Evolutionary conservation across 2,797 vertebrate genomes (phyloP).

Genomic region (Pelochelys cantorii): DNA sequence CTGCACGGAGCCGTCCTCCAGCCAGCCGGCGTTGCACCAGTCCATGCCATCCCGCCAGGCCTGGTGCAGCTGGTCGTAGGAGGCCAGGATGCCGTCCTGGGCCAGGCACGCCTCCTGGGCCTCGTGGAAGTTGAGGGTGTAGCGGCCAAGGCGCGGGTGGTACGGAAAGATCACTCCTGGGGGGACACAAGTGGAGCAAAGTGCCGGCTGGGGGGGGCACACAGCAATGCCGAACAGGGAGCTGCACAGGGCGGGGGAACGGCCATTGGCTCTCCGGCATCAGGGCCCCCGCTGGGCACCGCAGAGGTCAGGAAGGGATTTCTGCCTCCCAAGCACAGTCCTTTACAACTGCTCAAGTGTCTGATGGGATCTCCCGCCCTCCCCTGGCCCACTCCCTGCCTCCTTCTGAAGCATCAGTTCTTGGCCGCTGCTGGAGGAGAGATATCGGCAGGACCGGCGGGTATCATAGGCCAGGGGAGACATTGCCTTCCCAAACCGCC

Average conservation of each 20-base stretch:
- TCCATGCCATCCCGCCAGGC: slow-evolving; percentile 95
- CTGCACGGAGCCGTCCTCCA: slow-evolving; percentile 94
- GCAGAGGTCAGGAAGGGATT: not conserved
- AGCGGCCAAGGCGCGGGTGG: slow-evolving; percentile 91
- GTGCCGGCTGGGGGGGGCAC: accelerated
- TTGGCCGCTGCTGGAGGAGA: not conserved
- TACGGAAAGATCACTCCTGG: slow-evolving; percentile 96
- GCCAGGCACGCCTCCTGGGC: slow-evolving; percentile 88
- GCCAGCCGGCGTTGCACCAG: slow-evolving; percentile 98
- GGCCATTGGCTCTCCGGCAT: not conserved
- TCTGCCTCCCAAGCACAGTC: not conserved
- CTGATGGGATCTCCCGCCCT: not conserved
- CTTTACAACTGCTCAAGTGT: not conserved
- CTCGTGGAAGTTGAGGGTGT: slow-evolving; percentile 92
- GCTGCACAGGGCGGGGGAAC: not conserved
- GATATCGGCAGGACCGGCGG: not conserved
- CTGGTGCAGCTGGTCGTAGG: slow-evolving; percentile 90
- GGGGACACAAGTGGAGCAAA: not conserved
- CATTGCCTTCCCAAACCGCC: no score
- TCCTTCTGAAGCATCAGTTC: not conserved
- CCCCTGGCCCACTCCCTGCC: no score
- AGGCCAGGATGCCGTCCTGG: slow-evolving; percentile 94
- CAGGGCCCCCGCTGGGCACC: not conserved
- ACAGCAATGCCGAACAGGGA: accelerated
- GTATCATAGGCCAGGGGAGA: no score